phyloP scores from a whole-genome alignment of 2,797 vertebrate genomes.

The Rallus crepitans region DNA sequence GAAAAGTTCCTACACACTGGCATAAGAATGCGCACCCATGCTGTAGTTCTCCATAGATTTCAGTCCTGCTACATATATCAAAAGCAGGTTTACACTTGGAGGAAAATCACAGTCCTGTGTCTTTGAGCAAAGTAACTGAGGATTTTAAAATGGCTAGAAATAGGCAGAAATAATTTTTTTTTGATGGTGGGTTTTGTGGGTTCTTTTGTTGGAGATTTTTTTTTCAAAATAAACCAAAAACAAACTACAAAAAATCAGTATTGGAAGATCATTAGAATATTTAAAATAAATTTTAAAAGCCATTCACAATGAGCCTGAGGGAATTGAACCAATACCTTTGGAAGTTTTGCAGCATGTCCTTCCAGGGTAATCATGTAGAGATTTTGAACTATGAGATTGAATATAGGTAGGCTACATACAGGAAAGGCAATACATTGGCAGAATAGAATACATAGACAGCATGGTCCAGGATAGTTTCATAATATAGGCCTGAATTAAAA shows the following conservation, averaged over 20 bases:
- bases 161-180: not conserved
- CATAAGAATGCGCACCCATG: accelerated
- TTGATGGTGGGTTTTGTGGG: not conserved
- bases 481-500: not conserved
- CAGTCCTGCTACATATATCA: not conserved
- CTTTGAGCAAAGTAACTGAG: not conserved
- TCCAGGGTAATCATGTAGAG: not conserved
- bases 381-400: not conserved
- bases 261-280: not conserved
- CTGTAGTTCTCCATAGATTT: not conserved
- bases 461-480: not conserved
- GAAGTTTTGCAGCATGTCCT: not conserved
- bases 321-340: not conserved
- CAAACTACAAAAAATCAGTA: accelerated
- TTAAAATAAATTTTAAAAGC: not conserved
- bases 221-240: not conserved
- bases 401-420: not conserved
- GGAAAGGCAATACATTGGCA: not conserved
- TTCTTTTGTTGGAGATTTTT: not conserved
- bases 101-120: not conserved
- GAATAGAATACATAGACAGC: not conserved
- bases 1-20: not conserved
- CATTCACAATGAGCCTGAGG: not conserved
- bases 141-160: not conserved
- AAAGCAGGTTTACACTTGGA: not conserved